Base-by-base conservation (phyloP, 2,797 vertebrate genomes). In the Sparidentex hasta region DNA sequence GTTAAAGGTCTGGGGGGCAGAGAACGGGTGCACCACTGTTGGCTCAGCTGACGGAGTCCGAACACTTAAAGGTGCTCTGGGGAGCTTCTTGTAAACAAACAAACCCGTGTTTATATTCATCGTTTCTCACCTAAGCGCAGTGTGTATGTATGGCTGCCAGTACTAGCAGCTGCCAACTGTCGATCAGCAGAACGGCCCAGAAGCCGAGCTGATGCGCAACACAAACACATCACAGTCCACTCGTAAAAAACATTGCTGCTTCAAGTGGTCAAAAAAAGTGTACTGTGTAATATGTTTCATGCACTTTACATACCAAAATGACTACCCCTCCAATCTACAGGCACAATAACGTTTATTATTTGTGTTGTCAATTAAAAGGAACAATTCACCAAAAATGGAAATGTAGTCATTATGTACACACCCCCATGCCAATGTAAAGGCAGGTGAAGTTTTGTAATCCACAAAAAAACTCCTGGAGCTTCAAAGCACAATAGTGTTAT, bases 1-100 rank as follows among this genome's bases (percentile, higher is more conserved):
- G 61, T 74, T 47, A 85, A 79, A 84, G 71, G 76, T 65, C 57
- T 20, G 5, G 18, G 23, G 52, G 29, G 27, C 55, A 55, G 58
- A 51, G 68, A 63, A 33, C 4, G 71, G 14, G 3, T 0, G 7
- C 52, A 46, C 3, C 12, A 11, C 17, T 8, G 17, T 2, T 61
- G 14, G 29, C 52, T 11, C 58, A 43, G 33, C 20, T 54, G 18
- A 65, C 5, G 16, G 5, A 65, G 20, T 25, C 21, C 51, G 44
- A 38, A 46, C 2, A 23, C 3, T 17, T 57, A 59, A 51, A 76
- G 69, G 23, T 25, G 55, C 12, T 11, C 13, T 48, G 21, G 23
- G 18, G 13, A 50, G 64, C 27, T 46, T 21, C 12, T 56, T 13
- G 3, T 21, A 11, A 33, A 8, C 33, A 33, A 33, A 33, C 33